phyloP scores from a whole-genome alignment of 2,888 invertebrate species.

The Taphrorychus bicolor region DNA sequence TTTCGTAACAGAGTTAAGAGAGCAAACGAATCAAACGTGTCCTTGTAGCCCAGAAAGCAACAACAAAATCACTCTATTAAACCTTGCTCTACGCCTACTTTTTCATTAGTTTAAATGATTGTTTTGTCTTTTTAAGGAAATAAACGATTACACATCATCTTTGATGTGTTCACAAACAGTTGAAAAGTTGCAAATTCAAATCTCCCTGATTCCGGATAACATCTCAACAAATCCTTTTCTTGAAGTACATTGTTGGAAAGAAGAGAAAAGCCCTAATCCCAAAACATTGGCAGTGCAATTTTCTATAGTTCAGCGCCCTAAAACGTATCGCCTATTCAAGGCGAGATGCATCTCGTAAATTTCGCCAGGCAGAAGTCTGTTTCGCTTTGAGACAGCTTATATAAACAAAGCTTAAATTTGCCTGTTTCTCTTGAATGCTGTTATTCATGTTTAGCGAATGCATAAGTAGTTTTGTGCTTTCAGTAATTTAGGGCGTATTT shows the following conservation, averaged over 20 bases:
- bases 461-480: neutral
- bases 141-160: too few species aligned
- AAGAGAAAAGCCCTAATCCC: neutral
- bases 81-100: too few species aligned
- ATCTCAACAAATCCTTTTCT: too few species aligned
- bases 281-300: constrained; percentile 2
- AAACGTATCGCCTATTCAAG: neutral
- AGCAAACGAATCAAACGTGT: too few species aligned
- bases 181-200: too few species aligned
- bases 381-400: neutral
- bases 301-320: neutral
- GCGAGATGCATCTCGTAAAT: neutral
- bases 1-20: too few species aligned
- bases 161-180: too few species aligned
- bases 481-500: neutral
- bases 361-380: neutral
- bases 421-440: neutral
- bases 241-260: neutral
- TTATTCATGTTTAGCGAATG: neutral
- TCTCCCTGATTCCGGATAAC: too few species aligned
- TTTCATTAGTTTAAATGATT: too few species aligned
- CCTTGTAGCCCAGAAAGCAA: too few species aligned
- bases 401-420: neutral
- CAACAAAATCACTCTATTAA: too few species aligned
- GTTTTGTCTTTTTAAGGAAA: too few species aligned